These are phyloP conservation scores for Pagetopsis macropterus DNA, from an alignment of 2,797 vertebrate species.

Conservation along the genomic window DNA sequence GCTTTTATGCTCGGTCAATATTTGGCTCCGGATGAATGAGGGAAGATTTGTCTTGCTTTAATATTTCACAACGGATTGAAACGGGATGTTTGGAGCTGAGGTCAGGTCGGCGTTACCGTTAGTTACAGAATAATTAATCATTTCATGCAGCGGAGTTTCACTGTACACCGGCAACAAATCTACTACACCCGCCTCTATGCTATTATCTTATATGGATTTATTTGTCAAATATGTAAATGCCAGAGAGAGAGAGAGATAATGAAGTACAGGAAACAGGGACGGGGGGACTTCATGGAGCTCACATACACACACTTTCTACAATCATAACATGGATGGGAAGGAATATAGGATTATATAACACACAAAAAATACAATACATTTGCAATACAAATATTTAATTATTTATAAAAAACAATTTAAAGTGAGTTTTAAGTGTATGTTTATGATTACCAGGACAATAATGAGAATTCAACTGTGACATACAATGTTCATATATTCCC, in stretches of 20 bases:
- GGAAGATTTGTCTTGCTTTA: conserved; percentile 16
- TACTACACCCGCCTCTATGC: conserved; percentile 31
- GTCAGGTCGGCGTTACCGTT: conserved; percentile 11
- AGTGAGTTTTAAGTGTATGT: no score
- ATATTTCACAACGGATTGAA: conserved; percentile 21
- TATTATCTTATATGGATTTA: conserved; percentile 27
- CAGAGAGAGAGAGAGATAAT: not conserved
- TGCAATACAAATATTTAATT: no score
- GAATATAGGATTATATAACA: no score
- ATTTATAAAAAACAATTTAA: no score
- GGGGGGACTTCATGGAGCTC: conserved; percentile 1
- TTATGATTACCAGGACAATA: no score
- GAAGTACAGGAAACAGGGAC: not conserved
- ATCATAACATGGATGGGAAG: not conserved
- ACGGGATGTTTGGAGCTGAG: conserved; percentile 8
- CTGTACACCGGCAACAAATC: conserved; percentile 19
- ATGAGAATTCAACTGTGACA: no score
- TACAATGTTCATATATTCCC: no score
- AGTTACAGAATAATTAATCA: conserved; percentile 7
- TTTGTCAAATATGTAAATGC: conserved; percentile 46
- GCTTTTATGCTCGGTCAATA: conserved; percentile 29
- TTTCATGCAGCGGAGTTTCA: conserved; percentile 17
- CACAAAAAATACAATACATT: no score
- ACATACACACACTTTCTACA: not conserved
- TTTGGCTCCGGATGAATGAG: conserved; percentile 33